Base-by-base conservation (phyloP, 2,797 vertebrate species). In the Lepilemur ruficaudatus region DNA sequence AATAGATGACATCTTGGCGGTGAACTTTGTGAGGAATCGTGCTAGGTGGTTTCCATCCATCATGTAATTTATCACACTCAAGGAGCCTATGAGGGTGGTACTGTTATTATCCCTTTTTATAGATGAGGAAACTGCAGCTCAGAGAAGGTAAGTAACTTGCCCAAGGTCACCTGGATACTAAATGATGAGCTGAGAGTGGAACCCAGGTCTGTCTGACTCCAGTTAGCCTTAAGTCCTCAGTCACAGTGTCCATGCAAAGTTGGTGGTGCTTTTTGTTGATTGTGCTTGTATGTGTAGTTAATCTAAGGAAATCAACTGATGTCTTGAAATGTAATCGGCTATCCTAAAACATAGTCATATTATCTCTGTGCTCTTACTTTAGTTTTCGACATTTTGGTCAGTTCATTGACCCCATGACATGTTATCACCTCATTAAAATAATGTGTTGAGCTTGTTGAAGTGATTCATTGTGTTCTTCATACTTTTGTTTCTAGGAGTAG, bases 351-450 rank as follows among this genome's bases (percentile, higher is more conserved):
- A 91, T 22, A 93, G 48, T 48, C 67, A 85, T 30, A 38, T 78
- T 61, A 70, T 59, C 52, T 92, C 25, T 85, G 38, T 38, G 14
- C 59, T 89, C 32, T 38, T 61, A 80, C n/a, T 91, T 87, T 23
- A 91, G 1, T 93, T 85, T 85, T 93, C 79, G 89, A 89, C 35
- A 67, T 89, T 75, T 20, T 25, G 9, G 61, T 67, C 79, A 79
- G 23, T 65, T 82, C 35, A 28, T 96, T 67, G 52, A 82, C 67
- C 55, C 12, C 48, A 35, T 78, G 85, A 72, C 57, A 75, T 15
- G 30, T 73, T 92, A 81, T 55, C 22, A 23, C 52, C 20, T 8
- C 57, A 4, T 59, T 59, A 59, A 59, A 89, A 81, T 86, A 91
- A 61, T 0, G 15, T 79, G 14, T 43, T 90, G 35, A 61, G 59